Evolutionary conservation across 2,113 vertebrate species (phyloP).

Genomic region (Urocitellus parryii): DNA sequence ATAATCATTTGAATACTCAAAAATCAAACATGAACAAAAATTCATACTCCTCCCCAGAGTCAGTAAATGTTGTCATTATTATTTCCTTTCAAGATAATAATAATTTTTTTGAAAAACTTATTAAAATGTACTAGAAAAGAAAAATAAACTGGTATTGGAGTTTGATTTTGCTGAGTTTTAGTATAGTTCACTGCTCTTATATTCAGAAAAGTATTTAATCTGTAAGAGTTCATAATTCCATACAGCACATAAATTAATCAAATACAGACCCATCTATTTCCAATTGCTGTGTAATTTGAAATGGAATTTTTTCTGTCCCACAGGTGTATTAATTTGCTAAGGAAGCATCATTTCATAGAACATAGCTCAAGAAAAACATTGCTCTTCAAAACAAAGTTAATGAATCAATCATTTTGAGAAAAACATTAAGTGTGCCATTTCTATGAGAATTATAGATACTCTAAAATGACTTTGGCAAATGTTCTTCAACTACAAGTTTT

Average conservation of each 20-base stretch:
- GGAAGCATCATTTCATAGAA: background rate
- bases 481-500: background rate
- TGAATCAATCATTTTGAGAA: background rate
- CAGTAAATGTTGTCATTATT: background rate
- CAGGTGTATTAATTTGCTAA: background rate
- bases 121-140: background rate
- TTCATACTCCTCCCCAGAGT: background rate
- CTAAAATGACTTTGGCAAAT: background rate
- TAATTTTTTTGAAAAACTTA: background rate
- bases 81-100: background rate
- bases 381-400: background rate
- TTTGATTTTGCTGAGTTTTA: background rate
- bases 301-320: background rate
- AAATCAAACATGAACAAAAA: rapidly evolving
- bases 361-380: background rate
- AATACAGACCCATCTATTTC: background rate
- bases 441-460: background rate
- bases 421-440: background rate
- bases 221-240: background rate
- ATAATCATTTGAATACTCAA: slow-evolving; percentile 9
- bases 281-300: background rate
- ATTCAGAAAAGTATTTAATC: background rate
- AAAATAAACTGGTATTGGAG: background rate
- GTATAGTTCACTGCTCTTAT: background rate
- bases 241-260: background rate